A percentile compares a stretch with the other conserved stretches of the same genome.
phyloP scores from a whole-genome alignment of 2,797 vertebrate species.

The Gouania willdenowi region DNA sequence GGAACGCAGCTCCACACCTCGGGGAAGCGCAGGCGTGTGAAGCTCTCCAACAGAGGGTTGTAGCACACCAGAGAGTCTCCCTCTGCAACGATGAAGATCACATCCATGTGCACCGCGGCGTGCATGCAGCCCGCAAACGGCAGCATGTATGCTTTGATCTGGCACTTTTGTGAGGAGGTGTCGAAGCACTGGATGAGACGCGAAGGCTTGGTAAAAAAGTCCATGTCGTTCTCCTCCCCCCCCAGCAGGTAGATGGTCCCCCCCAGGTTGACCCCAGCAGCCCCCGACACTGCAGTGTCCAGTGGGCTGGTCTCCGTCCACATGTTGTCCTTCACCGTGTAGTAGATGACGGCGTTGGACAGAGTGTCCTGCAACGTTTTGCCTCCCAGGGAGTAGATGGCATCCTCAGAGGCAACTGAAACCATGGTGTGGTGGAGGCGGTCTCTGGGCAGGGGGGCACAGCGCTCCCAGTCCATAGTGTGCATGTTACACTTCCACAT shows the following conservation, averaged over 20 bases:
- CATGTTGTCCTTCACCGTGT: conserved; percentile 92
- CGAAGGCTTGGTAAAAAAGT: conserved; percentile 98
- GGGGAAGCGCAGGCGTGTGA: conserved; percentile 92
- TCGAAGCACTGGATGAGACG: conserved; percentile 97
- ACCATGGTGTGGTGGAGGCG: conserved; percentile 96
- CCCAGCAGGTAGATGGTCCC: conserved; percentile 95
- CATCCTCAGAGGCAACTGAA: conserved; percentile 86
- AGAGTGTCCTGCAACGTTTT: conserved; percentile 95
- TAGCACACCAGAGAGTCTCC: conserved; percentile 95
- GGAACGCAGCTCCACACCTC: conserved; percentile 95
- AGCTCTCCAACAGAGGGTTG: conserved; percentile 95
- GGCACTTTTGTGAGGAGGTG: conserved; percentile 87
- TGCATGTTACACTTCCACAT: conserved; percentile 99
- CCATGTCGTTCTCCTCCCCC: conserved; percentile 96
- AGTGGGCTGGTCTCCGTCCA: conserved; percentile 95
- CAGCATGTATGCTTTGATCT: conserved; percentile 91
- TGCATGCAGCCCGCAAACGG: conserved; percentile 97
- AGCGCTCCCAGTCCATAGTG: conserved; percentile 98
- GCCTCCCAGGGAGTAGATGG: conserved; percentile 94
- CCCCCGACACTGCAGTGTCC: conserved; percentile 92
- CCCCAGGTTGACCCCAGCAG: conserved; percentile 91
- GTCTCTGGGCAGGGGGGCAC: conserved; percentile 92
- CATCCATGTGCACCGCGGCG: conserved; percentile 92
- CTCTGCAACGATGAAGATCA: conserved; percentile 95
- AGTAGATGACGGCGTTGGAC: conserved; percentile 94